phyloP scores from a whole-genome alignment of 2,888 invertebrate genomes.

The Calameuta filiformis region DNA sequence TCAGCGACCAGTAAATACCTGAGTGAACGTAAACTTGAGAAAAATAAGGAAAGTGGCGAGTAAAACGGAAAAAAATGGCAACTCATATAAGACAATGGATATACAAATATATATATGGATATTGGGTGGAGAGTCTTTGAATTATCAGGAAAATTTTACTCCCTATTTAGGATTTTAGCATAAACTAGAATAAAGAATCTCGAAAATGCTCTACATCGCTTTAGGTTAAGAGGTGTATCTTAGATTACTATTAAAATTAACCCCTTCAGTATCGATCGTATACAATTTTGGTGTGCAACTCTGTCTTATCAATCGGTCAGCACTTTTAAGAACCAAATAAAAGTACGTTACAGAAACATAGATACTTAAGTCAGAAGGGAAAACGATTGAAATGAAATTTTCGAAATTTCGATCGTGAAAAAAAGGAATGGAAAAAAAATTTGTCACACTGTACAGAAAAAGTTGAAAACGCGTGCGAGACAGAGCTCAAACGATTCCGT shows the following conservation, averaged over 20 bases:
- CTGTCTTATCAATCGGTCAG: slow-evolving; percentile 4
- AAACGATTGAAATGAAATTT: neutral
- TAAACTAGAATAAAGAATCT: neutral
- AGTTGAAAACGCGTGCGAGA: neutral
- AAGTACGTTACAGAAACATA: neutral
- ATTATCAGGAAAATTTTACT: neutral
- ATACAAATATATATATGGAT: slow-evolving; percentile 11
- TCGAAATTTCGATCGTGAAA: neutral
- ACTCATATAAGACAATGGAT: slow-evolving; percentile 33
- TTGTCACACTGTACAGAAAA: neutral
- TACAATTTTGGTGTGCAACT: slow-evolving; percentile 8
- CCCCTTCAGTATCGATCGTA: neutral
- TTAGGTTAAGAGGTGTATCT: neutral
- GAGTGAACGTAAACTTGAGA: neutral
- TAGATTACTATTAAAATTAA: neutral
- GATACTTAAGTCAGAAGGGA: neutral
- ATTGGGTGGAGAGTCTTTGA: slow-evolving; percentile 41
- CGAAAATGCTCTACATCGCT: slow-evolving; percentile 11
- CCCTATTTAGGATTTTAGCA: neutral
- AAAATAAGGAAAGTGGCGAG: neutral
- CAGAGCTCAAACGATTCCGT: neutral
- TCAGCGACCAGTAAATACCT: neutral
- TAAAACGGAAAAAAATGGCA: slow-evolving; percentile 27
- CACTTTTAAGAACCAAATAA: neutral
- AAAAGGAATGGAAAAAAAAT: neutral